These are phyloP conservation scores for Eupithecia tripunctaria DNA, from an alignment of 2,888 invertebrate genomes.

Conservation along the genomic window DNA sequence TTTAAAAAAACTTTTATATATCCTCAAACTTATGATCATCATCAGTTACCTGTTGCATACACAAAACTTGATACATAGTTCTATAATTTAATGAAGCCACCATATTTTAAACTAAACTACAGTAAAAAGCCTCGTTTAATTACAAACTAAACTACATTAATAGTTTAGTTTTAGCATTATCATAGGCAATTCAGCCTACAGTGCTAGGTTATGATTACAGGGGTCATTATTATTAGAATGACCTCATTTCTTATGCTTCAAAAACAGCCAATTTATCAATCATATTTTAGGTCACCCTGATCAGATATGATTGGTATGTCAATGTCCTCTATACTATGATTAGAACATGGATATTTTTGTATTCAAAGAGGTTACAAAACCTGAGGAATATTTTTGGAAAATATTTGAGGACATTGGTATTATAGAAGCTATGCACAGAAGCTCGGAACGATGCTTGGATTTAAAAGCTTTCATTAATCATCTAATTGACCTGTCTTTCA, in stretches of 20 bases:
- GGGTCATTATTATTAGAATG: background rate
- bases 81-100: background rate
- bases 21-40: background rate
- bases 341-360: too few species aligned
- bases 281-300: background rate
- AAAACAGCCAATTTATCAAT: conserved; percentile 3
- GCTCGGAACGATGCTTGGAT: too few species aligned
- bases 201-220: background rate
- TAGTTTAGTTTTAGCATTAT: background rate
- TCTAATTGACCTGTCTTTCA: too few species aligned
- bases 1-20: background rate
- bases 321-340: background rate
- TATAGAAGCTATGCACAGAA: too few species aligned
- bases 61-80: background rate
- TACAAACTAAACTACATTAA: background rate
- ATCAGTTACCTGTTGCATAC: background rate
- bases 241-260: background rate
- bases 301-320: background rate
- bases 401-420: too few species aligned
- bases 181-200: background rate
- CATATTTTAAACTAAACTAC: background rate
- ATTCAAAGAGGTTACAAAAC: too few species aligned
- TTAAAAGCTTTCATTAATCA: too few species aligned
- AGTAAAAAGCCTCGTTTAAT: background rate
- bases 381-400: too few species aligned